Evolutionary conservation across 2,797 vertebrate species (phyloP), one percentile per base, ranked within the genome.

Genomic region (Parauchenoglanis ngamensis): DNA sequence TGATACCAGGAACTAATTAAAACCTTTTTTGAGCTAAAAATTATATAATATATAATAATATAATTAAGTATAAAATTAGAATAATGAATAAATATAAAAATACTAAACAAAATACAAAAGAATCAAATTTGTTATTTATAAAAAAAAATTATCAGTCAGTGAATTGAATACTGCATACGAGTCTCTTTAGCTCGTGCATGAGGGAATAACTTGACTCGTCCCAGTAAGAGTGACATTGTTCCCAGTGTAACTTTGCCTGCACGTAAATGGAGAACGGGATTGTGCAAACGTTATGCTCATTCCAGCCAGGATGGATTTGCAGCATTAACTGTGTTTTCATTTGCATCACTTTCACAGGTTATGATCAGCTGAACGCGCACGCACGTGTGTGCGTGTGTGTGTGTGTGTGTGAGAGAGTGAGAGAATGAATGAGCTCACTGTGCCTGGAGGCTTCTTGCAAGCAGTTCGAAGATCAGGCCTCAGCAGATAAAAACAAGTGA

Each of bases 391-490:
- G 57, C 0, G 76, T 21, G 52, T 49, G 46, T 52, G 63, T 52
- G 44, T 31, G 82, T 44, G 80, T 25, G 59, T 25, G 59, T 1
- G 72, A 7, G 72, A 0, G 72, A 49, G 78, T 0, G 57, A n/a
- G 57, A 44, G 57, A 81, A 10, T 2, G 40, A 81, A 63, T 93
- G 94, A 95, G 94, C 94, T 95, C 94, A 94, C 87, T 84, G 91
- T 63, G 95, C 95, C 95, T 94, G 90, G 90, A 95, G 95, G 95
- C 94, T 95, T 92, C 93, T 93, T 87, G 73, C 91, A 6, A 88
- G 89, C 89, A 90, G 94, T 95, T 96, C 94, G 95, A 93, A 95
- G 94, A 95, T 95, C 94, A 94, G 85, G 87, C 92, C 90, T 94
- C 89, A 89, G 93, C 93, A 93, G 90, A 94, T 93, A 93, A 94